Base-by-base conservation (phyloP, 2,888 invertebrate genomes). In the Troides oblongomaculatus region DNA sequence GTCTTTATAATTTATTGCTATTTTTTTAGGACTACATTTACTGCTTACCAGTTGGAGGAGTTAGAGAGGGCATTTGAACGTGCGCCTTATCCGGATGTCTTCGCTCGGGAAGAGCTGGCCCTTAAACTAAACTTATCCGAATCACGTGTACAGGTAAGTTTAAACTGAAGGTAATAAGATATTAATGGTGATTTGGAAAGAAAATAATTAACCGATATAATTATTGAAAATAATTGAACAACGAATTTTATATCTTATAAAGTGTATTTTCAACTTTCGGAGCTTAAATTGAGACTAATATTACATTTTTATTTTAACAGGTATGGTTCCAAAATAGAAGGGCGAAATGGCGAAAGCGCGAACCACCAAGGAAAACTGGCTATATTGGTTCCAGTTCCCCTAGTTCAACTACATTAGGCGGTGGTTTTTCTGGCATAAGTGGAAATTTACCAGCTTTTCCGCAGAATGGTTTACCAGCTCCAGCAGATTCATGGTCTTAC, bases 11-110 rank as follows among this genome's bases (percentile, higher is more conserved):
- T 61, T n/a, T 30, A 17, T 25, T 57, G 4, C 36, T 56, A 12
- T 85, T 74, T 78, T 89, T 87, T 5, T 93, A 98, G 99, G 88
- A 99, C 99, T 2, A 99, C 99, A 8, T 99, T 99, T 82, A 98
- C 98, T 7, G 97, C 98, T 0, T 98, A 97, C 83, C 99, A 99
- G 85, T 90, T 99, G 72, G 98, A 98, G 84, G 98, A 98, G 81
- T 87, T 99, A 79, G 99, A 99, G 84, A 93, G 97, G 62, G 98
- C 98, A 0, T 99, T 99, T 82, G 98, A 99, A 84, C 94, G 98
- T 53, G 99, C 98, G 0, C 99, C 99, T 0, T 99, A 99, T 82
- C 99, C 99, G 0, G 99, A 99, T 85, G 98, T 99, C 1, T 98
- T 98, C 82, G 98, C 98, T 1, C 93, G 99, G 70, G 98, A 99